Base-by-base conservation (phyloP, 2,113 vertebrate species). In the Lynx canadensis region DNA sequence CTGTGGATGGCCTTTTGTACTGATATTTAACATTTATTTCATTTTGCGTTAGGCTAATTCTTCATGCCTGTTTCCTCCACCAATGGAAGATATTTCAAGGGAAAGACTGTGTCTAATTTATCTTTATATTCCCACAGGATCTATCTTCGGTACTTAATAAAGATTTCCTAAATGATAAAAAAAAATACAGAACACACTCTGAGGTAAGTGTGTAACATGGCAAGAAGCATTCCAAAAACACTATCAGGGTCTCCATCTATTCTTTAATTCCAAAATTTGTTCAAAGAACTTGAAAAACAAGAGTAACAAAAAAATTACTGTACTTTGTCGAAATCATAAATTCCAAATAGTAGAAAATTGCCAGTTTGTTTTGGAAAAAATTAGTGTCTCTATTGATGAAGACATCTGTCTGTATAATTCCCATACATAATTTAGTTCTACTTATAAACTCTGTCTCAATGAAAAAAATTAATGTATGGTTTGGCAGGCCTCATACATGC, bases 401-500 rank as follows among this genome's bases (percentile, higher is more conserved):
- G n/a, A 55, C 4, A 14, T 86, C 50, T 95, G 36, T 76, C 50
- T 95, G 36, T 76, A 36, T 92, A 52, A 85, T 93, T 91, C 33
- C 50, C 10, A 80, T 57, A 76, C 8, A n/a, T 50, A 91, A 83
- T 89, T 91, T 94, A 38, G 7, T 79, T 89, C 50, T 29, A 55
- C 7, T 94, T 94, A 57, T 45, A 94, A 95, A 79, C 11, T 96
- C 36, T 71, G 3, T 5, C 48, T 97, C 33, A 79, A 31, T 97
- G 65, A 95, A 95, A 96, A 55, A 94, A 82, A 92, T 33, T 84
- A 89, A 86, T 92, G 65, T 66, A 69, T 7, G 3, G 50, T 83
- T 85, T 97, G 52, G 79, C 81, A 97, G 14, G 3, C 13, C 13
- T 97, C n/a, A 68, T 73, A 91, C 81, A 57, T 95, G 52, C 15